Percentiles rank a stretch among this genome's conserved stretches.
phyloP scores from a whole-genome alignment of 2,888 invertebrate species.

The Agonopterix subpropinquella region DNA sequence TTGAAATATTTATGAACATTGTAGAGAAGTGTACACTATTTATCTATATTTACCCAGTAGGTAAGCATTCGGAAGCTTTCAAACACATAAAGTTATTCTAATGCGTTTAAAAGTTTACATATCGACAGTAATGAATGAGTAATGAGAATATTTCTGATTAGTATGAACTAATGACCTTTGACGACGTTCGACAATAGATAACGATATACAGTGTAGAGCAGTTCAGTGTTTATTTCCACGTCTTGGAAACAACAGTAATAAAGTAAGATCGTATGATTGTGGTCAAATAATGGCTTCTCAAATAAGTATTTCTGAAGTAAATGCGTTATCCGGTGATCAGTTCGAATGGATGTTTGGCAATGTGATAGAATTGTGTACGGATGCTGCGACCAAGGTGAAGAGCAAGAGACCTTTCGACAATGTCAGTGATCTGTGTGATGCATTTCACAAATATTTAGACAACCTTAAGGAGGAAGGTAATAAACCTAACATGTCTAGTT shows the following conservation, averaged over 20 bases:
- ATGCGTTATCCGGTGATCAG: conserved; percentile 63
- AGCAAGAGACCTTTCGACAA: conserved; percentile 69
- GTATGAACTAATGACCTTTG: conserved; percentile 37
- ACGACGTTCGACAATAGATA: conserved; percentile 16
- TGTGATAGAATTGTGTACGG: conserved; percentile 77
- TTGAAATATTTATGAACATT: too few species aligned
- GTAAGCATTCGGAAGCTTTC: too few species aligned
- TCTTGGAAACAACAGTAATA: background rate
- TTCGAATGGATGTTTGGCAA: conserved; percentile 77
- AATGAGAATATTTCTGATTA: background rate
- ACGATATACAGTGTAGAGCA: conserved; percentile 18
- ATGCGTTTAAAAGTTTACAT: too few species aligned
- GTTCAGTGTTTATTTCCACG: conserved; percentile 5
- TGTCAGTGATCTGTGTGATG: conserved; percentile 59
- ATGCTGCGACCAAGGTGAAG: conserved; percentile 66
- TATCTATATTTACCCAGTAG: too few species aligned
- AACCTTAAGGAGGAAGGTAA: conserved; percentile 66
- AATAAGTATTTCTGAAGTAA: conserved; percentile 68
- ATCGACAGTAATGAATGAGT: too few species aligned
- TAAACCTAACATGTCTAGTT: conserved; percentile 5
- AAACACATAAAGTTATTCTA: too few species aligned
- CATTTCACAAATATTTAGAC: conserved; percentile 74
- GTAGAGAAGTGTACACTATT: too few species aligned
- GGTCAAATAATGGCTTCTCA: conserved; percentile 19
- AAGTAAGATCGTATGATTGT: background rate